Evolutionary conservation across 2,113 vertebrate genomes (phyloP).

Genomic region (Peromyscus maniculatus): DNA sequence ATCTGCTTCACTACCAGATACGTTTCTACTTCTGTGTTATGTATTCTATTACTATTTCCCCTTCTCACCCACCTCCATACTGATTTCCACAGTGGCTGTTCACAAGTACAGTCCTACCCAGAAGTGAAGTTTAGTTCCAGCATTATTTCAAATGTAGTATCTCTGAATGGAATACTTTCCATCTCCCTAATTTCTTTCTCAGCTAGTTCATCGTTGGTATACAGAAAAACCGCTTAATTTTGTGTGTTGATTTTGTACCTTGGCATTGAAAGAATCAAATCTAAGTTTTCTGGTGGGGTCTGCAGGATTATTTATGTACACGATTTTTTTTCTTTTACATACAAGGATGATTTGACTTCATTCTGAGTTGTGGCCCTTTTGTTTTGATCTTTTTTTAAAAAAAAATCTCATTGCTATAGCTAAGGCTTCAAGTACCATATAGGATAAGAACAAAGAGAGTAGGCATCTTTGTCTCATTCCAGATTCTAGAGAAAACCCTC

Average conservation of each 20-base stretch:
- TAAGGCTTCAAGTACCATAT: not conserved
- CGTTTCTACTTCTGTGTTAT: not conserved
- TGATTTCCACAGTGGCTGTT: not conserved
- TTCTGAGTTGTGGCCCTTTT: not conserved
- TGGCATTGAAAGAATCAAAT: not conserved
- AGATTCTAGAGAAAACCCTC: not conserved
- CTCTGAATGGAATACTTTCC: not conserved
- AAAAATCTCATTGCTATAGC: not conserved
- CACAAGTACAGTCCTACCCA: not conserved
- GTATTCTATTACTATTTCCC: not conserved
- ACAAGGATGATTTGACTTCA: not conserved
- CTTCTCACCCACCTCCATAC: not conserved
- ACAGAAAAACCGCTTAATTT: not conserved
- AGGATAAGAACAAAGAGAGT: not conserved
- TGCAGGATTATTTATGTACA: not conserved
- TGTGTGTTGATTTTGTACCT: not conserved
- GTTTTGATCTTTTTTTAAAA: not conserved
- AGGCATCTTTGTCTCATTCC: not conserved
- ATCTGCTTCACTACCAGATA: not conserved
- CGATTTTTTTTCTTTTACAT: not conserved
- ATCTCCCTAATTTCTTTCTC: not conserved
- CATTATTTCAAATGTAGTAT: not conserved
- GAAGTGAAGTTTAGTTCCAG: not conserved
- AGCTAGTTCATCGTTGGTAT: not conserved
- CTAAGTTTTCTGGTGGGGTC: not conserved